Percentiles rank a stretch among this genome's conserved stretches.
Conservation (phyloP, 2,113 vertebrate genomes). For the Laterallus jamaicensis region DNA sequence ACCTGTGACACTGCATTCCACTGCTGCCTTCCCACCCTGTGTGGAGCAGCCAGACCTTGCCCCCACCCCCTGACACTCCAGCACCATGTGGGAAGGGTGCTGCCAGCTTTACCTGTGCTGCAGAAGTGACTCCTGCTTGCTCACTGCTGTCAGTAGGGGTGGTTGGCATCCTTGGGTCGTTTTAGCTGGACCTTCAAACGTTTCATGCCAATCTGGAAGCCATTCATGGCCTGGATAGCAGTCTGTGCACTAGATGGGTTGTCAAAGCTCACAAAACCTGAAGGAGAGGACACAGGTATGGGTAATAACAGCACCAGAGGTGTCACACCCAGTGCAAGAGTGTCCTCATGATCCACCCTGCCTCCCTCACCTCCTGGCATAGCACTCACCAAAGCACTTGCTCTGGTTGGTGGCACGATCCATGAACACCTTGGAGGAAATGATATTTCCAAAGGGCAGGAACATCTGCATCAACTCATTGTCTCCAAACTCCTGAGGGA, state of each 20-base stretch:
- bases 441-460: slow-evolving; percentile 95
- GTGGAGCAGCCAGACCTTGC: background rate
- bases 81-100: background rate
- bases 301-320: background rate
- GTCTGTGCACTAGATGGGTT: slow-evolving; percentile 97
- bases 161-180: slow-evolving; percentile 95
- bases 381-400: slow-evolving; percentile 95
- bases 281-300: background rate
- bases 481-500: slow-evolving; percentile 99
- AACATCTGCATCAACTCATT: slow-evolving; percentile 99
- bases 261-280: slow-evolving; percentile 99
- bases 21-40: background rate
- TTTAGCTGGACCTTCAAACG: slow-evolving; percentile 98
- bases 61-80: background rate
- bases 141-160: slow-evolving; percentile 90
- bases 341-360: rapidly evolving
- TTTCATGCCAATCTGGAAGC: slow-evolving; percentile 99
- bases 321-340: background rate
- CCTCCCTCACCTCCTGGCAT: background rate
- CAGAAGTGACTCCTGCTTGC: slow-evolving; percentile 75
- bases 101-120: slow-evolving; percentile 82
- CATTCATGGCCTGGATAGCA: slow-evolving; percentile 98
- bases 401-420: slow-evolving; percentile 99
- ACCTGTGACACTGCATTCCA: background rate
- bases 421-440: slow-evolving; percentile 99